phyloP scores from a whole-genome alignment of 2,888 invertebrate species.

The Leptura quadrifasciata region DNA sequence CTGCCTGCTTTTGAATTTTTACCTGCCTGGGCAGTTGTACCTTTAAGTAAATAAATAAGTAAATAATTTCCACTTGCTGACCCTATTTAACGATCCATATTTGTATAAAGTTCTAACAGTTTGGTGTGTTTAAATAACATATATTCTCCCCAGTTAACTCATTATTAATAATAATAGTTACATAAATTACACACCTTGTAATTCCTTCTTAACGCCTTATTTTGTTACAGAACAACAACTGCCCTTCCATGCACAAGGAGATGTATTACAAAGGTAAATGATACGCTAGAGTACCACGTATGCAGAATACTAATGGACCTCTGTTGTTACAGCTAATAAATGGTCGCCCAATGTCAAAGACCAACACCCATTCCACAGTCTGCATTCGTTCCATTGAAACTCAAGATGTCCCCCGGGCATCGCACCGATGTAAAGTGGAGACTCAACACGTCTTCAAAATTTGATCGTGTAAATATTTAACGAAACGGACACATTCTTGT shows the following conservation, averaged over 20 bases:
- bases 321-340: conserved; percentile 73
- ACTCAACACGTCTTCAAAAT: conserved; percentile 27
- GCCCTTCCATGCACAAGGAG: conserved; percentile 92
- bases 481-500: conserved; percentile 62
- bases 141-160: no score
- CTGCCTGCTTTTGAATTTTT: no score
- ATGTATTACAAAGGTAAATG: conserved; percentile 89
- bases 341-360: conserved; percentile 72
- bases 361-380: conserved; percentile 65
- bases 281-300: conserved; percentile 52
- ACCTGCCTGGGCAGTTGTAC: no score
- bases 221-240: conserved; percentile 80
- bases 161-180: not conserved
- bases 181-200: no score
- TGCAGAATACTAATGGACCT: conserved; percentile 68
- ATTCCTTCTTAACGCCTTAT: conserved; percentile 31
- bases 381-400: conserved; percentile 68
- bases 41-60: no score
- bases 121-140: not conserved
- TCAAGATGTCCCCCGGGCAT: conserved; percentile 22
- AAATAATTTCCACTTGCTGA: no score
- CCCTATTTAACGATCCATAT: not conserved
- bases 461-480: conserved; percentile 55
- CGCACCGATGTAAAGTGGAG: conserved; percentile 2
- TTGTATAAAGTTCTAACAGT: not conserved